Evolutionary conservation across 2,888 invertebrate species (phyloP), one percentile per base, ranked within the genome.

Genomic region (Yponomeuta evonymella): DNA sequence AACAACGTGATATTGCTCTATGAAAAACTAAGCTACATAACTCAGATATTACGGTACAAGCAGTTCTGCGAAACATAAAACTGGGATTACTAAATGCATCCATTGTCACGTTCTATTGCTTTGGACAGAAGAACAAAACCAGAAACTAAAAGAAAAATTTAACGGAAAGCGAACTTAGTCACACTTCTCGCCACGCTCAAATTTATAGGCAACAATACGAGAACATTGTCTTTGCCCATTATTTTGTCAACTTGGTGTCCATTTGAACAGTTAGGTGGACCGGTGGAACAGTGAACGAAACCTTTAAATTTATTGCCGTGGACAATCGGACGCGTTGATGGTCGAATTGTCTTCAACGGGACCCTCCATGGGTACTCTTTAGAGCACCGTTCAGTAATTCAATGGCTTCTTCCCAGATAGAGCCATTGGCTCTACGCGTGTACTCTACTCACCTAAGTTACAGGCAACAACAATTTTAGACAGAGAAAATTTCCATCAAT

Each of bases 241-340:
- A 87, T 86, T 86, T 83, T 83, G 84, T 83, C 83, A 86, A 84
- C 83, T 81, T 75, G 76, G 75, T 75, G 79, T 75, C 82, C 33
- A 29, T 77, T 80, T 76, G 76, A 79, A 85, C 87, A 80, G 84
- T 83, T 83, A 83, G 82, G 81, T 85, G 81, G 82, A 83, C 81
- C 63, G 67, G 43, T 43, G 43, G 43, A 43, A 43, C 43, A 8
- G 43, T 43, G 82, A 83, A 81, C 63, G 67, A 62, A 83, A 86
- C 82, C 83, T 77, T 76, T 78, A 84, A 84, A 87, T 88, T 87
- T 87, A 88, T 83, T 80, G 72, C 64, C 48, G 48, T 36, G 64
- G 64, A 64, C 64, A 69, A 71, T 67, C 67, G 43, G 58, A 67
- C 23, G 51, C 15, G 36, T 67, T 15, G 43, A 67, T 15, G 51